These are phyloP conservation scores for Amblyopsis hoosieri DNA, from an alignment of 2,797 vertebrate species.

Conservation along the genomic window DNA sequence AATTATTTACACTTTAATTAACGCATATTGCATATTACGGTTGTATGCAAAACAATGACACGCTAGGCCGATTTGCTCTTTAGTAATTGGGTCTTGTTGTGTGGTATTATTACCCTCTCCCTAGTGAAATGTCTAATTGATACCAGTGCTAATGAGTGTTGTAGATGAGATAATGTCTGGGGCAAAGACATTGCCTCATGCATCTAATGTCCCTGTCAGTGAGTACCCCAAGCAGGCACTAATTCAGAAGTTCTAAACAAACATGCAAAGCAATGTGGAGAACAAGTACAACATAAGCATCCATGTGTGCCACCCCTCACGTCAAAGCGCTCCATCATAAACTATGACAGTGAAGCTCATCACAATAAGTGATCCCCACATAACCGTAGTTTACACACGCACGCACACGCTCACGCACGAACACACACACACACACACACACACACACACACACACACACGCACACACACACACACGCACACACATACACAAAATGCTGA, in stretches of 20 bases:
- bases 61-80: neutral
- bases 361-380: no score
- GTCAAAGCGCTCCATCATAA: constrained; percentile 3
- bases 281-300: constrained; percentile 38
- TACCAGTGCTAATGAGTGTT: constrained; percentile 25
- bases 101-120: neutral
- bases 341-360: neutral
- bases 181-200: constrained; percentile 33
- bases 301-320: constrained; percentile 20
- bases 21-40: neutral
- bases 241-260: constrained; percentile 17
- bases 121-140: neutral
- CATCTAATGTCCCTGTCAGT: constrained; percentile 25
- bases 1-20: constrained; percentile 4
- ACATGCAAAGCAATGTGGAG: constrained; percentile 11
- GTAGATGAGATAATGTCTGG: constrained; percentile 12
- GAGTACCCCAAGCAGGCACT: constrained; percentile 14
- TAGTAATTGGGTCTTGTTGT: constrained; percentile 1
- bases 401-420: neutral
- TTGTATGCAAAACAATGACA: neutral
- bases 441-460: constrained; percentile 13
- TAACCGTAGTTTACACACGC: neutral
- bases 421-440: constrained; percentile 17
- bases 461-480: no score
- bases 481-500: constrained; percentile 10